phyloP scores from a whole-genome alignment of 1,140 invertebrate genomes.

The Ruditapes philippinarum region DNA sequence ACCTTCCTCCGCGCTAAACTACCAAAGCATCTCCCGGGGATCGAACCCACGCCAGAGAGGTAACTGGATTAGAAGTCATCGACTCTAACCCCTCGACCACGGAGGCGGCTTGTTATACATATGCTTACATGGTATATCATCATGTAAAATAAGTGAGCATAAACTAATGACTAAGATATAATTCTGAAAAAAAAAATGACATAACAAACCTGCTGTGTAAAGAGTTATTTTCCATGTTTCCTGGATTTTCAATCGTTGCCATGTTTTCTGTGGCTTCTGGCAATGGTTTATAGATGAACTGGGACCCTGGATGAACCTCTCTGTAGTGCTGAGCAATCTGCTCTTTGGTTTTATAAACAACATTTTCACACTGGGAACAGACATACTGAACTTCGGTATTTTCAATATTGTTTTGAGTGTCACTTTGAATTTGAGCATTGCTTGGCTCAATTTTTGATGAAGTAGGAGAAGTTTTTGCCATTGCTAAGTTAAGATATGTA shows the following conservation, averaged over 20 bases:
- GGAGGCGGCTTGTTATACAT: too few relatives aligned
- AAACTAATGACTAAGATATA: too few relatives aligned
- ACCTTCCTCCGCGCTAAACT: too few relatives aligned
- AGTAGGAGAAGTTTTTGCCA: not conserved
- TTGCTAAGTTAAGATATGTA: not conserved
- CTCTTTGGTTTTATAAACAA: constrained; percentile 71
- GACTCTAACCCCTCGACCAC: too few relatives aligned
- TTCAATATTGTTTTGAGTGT: not conserved
- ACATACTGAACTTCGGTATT: constrained; percentile 73
- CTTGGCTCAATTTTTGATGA: not conserved
- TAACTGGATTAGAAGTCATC: too few relatives aligned
- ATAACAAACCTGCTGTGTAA: not conserved
- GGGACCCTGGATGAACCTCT: constrained; percentile 76
- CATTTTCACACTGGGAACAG: constrained; percentile 79
- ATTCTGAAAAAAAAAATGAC: too few relatives aligned
- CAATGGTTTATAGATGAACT: constrained; percentile 73
- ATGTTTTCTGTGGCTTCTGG: constrained; percentile 75
- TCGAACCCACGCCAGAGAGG: too few relatives aligned
- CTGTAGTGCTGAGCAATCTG: constrained; percentile 76
- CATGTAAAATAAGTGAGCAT: too few relatives aligned
- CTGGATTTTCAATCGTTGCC: constrained; percentile 17
- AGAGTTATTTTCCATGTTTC: not conserved
- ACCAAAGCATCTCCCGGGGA: too few relatives aligned
- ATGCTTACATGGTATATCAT: too few relatives aligned
- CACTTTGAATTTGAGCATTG: not conserved